A percentile compares a stretch with the other conserved stretches of the same genome.
phyloP scores from a whole-genome alignment of 2,888 invertebrate species.

The Sinhomidia bicolor region DNA sequence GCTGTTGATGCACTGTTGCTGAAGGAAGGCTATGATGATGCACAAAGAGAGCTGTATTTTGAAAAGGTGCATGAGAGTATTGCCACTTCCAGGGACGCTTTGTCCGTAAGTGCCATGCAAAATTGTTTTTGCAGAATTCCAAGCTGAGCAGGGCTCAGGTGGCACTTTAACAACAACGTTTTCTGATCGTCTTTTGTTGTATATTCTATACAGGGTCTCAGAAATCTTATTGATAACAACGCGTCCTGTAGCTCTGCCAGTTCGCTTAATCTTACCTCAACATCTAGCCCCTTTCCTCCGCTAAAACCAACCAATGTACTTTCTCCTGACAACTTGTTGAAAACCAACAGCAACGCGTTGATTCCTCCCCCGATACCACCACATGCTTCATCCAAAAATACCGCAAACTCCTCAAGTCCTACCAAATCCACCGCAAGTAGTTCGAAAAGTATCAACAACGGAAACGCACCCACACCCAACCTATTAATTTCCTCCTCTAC shows the following conservation, averaged over 20 bases:
- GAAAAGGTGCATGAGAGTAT: conserved; percentile 79
- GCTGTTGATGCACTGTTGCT: conserved; percentile 79
- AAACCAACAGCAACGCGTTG: conserved; percentile 22
- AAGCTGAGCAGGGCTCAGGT: neutral
- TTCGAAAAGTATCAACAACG: conserved; percentile 41
- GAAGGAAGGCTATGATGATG: conserved; percentile 77
- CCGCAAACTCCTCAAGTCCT: conserved; percentile 12
- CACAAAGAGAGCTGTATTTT: conserved; percentile 78
- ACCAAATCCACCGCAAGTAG: conserved; percentile 47
- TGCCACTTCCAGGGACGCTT: conserved; percentile 78
- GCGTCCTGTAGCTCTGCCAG: conserved; percentile 70
- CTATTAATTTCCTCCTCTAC: conserved; percentile 16
- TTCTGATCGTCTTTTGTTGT: no score
- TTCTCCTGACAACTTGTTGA: conserved; percentile 53
- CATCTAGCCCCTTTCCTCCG: conserved; percentile 61
- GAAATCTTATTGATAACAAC: conserved; percentile 78
- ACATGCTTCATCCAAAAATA: conserved; percentile 9
- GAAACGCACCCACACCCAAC: conserved; percentile 17
- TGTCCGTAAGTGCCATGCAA: conserved; percentile 76
- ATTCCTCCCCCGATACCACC: conserved; percentile 10
- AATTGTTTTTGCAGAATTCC: no score
- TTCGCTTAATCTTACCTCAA: conserved; percentile 19
- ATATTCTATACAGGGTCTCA: conserved; percentile 76
- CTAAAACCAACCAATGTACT: conserved; percentile 59
- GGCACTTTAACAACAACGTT: neutral